phyloP scores from a whole-genome alignment of 2,888 invertebrate species.

The Leucoptera coffeella region DNA sequence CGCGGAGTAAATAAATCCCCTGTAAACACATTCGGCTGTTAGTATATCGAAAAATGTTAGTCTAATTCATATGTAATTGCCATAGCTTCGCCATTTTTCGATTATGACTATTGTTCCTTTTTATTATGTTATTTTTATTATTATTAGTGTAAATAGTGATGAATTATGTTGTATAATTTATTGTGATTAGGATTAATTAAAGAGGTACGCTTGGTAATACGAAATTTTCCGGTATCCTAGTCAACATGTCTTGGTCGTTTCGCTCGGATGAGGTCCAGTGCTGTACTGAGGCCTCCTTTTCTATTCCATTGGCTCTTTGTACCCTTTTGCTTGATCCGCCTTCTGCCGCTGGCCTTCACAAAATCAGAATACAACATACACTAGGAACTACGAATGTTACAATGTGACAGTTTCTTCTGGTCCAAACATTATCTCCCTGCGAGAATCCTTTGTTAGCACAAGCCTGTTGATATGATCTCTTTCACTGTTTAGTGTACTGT shows the following conservation, averaged over 20 bases:
- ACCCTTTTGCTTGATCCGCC: too few species aligned
- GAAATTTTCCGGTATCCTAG: constrained; percentile 46
- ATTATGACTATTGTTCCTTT: constrained; percentile 46
- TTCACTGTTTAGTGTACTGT: constrained; percentile 11
- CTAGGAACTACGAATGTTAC: too few species aligned
- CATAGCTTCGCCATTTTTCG: constrained; percentile 51
- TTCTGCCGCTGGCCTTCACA: too few species aligned
- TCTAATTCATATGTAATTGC: constrained; percentile 31
- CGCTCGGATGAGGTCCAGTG: too few species aligned
- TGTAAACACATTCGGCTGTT: constrained; percentile 18
- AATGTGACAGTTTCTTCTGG: too few species aligned
- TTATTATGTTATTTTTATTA: constrained; percentile 14
- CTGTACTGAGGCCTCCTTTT: too few species aligned
- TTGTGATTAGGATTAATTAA: too few species aligned
- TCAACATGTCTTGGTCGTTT: too few species aligned
- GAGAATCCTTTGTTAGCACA: background rate
- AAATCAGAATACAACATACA: too few species aligned
- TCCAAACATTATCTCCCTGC: too few species aligned
- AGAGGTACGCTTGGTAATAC: constrained; percentile 23
- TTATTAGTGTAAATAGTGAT: constrained; percentile 46
- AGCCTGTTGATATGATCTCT: constrained; percentile 5
- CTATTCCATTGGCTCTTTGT: too few species aligned
- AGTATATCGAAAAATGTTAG: constrained; percentile 21
- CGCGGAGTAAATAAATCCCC: constrained; percentile 20
- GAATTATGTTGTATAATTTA: constrained; percentile 30